These are phyloP conservation scores for Zaprionus nigranus DNA, from an alignment of 1,140 invertebrate species.

Conservation along the genomic window DNA sequence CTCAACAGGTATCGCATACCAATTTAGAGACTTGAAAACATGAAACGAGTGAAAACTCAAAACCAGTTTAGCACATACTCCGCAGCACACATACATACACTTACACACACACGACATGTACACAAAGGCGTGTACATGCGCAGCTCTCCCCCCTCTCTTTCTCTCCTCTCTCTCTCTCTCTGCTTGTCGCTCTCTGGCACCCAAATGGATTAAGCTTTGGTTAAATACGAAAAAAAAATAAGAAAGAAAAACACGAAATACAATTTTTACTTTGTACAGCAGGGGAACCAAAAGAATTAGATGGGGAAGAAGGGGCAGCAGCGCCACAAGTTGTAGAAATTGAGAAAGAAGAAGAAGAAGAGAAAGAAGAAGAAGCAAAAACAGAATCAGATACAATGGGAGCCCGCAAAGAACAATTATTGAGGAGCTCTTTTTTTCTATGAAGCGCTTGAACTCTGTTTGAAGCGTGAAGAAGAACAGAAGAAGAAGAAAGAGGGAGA, in stretches of 20 bases:
- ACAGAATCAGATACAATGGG: slow-evolving; percentile 19
- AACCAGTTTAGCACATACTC: slow-evolving; percentile 55
- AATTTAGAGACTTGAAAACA: slow-evolving; percentile 76
- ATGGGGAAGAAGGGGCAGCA: not conserved
- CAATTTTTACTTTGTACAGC: slow-evolving; percentile 43
- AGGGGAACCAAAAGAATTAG: slow-evolving; percentile 35
- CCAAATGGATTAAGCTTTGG: slow-evolving; percentile 40
- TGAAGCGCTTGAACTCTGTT: slow-evolving; percentile 47
- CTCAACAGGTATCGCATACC: slow-evolving; percentile 67
- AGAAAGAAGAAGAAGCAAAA: slow-evolving; percentile 8
- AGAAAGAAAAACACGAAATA: slow-evolving; percentile 18
- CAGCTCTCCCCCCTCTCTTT: not conserved
- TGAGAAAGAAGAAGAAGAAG: slow-evolving; percentile 9
- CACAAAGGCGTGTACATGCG: slow-evolving; percentile 36
- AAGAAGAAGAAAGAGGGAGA: not conserved
- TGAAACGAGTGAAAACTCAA: slow-evolving; percentile 80
- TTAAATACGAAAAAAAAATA: slow-evolving; percentile 5
- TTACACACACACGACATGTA: not conserved
- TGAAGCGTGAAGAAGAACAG: slow-evolving; percentile 11
- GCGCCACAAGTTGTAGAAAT: not conserved
- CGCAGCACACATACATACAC: slow-evolving; percentile 1
- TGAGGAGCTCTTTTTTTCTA: slow-evolving; percentile 18
- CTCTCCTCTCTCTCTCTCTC: not conserved
- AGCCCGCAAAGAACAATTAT: slow-evolving; percentile 13
- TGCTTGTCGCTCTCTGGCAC: not conserved